Conservation (phyloP, 2,888 invertebrate species). For the Lepidonotus clava region DNA sequence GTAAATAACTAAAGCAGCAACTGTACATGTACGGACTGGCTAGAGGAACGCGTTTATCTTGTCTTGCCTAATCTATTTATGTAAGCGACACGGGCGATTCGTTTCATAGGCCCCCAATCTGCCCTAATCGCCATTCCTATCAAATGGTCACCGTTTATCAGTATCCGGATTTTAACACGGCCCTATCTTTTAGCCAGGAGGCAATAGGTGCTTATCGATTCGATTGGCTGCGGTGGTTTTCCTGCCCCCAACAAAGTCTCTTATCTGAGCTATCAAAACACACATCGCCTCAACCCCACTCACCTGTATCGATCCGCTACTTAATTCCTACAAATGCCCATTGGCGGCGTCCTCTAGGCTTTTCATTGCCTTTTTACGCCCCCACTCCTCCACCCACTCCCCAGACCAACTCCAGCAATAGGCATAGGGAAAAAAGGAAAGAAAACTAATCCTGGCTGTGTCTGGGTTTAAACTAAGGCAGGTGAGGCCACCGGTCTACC, state of each 20-base stretch:
- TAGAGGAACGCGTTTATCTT: no score
- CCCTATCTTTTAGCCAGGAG: background rate
- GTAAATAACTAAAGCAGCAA: no score
- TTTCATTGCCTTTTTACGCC: background rate
- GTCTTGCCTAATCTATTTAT: no score
- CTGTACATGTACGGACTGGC: no score
- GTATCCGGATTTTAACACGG: background rate
- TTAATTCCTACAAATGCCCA: constrained; percentile 18
- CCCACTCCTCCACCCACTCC: background rate
- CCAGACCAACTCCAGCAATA: constrained; percentile 3
- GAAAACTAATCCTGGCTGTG: constrained; percentile 16
- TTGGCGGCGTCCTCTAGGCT: background rate
- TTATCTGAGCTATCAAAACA: constrained; percentile 33
- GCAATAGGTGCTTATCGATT: background rate
- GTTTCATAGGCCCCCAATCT: no score
- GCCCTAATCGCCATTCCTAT: no score
- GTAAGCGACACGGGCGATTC: no score
- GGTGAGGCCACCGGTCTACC: background rate
- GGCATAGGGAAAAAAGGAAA: background rate
- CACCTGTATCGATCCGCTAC: constrained; percentile 5
- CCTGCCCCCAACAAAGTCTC: background rate
- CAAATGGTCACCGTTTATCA: no score
- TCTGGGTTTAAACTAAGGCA: no score
- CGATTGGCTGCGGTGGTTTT: constrained; percentile 30
- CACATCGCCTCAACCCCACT: background rate